phyloP scores from a whole-genome alignment of 2,888 invertebrate species.

The Amphipoea oculea region DNA sequence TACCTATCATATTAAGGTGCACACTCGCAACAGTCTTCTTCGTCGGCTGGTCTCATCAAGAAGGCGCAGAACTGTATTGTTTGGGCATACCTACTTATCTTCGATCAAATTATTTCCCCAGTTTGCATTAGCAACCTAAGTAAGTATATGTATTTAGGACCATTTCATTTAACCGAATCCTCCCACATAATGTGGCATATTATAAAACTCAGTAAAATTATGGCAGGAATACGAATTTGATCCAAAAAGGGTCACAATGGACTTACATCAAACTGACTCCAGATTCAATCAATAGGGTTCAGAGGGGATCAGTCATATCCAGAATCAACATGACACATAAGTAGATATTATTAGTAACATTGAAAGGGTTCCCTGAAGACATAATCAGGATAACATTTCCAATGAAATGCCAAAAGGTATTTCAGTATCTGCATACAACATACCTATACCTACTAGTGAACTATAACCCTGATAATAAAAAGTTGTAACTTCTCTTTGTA shows the following conservation, averaged over 20 bases:
- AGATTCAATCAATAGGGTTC: slow-evolving; percentile 53
- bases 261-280: slow-evolving; percentile 39
- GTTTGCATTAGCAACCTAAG: slow-evolving; percentile 19
- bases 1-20: neutral
- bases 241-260: slow-evolving; percentile 50
- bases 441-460: neutral
- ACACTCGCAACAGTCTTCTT: too few relatives aligned
- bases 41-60: too few relatives aligned
- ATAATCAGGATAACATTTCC: neutral
- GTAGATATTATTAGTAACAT: slow-evolving; percentile 41
- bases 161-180: slow-evolving; percentile 25
- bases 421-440: neutral
- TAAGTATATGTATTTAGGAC: slow-evolving; percentile 43
- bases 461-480: neutral
- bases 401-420: neutral
- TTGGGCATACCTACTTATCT: neutral
- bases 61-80: neutral
- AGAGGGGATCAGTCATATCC: slow-evolving; percentile 17
- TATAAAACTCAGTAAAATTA: slow-evolving; percentile 43
- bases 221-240: slow-evolving; percentile 34
- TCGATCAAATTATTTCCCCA: slow-evolving; percentile 4
- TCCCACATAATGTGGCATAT: slow-evolving; percentile 20
- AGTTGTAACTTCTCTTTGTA: neutral
- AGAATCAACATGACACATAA: slow-evolving; percentile 6
- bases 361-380: slow-evolving; percentile 23